A percentile compares a stretch with the other conserved stretches of the same genome.
Conservation (phyloP, 2,888 invertebrate genomes). For the Altica lythri region DNA sequence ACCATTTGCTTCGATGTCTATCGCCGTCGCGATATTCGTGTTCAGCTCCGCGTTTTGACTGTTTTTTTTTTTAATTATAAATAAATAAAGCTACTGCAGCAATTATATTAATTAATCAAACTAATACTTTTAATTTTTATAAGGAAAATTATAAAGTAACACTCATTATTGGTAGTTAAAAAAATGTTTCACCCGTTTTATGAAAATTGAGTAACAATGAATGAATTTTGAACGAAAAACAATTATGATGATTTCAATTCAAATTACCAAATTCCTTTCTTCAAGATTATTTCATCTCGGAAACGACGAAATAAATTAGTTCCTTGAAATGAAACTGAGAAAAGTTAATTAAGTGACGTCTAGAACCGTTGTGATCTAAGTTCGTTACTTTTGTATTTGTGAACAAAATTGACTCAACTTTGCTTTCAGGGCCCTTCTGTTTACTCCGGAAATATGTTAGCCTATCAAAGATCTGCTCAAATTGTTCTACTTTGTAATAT, state of each 20-base stretch:
- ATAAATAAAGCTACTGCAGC: too few species aligned
- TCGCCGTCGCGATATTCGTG: too few species aligned
- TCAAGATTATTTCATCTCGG: slow-evolving; percentile 47
- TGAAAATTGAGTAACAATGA: too few species aligned
- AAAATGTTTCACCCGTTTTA: too few species aligned
- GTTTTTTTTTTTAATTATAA: too few species aligned
- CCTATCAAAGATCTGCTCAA: slow-evolving; percentile 25
- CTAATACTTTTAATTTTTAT: too few species aligned
- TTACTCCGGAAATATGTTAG: slow-evolving; percentile 33
- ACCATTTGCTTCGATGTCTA: too few species aligned
- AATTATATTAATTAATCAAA: too few species aligned
- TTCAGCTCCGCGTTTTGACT: too few species aligned
- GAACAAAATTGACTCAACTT: slow-evolving; percentile 41
- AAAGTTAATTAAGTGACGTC: slow-evolving; percentile 51
- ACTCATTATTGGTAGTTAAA: too few species aligned
- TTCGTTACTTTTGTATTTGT: slow-evolving; percentile 42
- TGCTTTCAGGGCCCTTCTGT: slow-evolving; percentile 33
- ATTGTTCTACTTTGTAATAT: slow-evolving; percentile 23
- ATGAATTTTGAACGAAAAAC: too few species aligned
- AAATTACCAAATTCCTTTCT: not conserved
- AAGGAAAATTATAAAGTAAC: too few species aligned
- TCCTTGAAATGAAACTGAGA: slow-evolving; percentile 48
- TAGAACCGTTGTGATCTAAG: slow-evolving; percentile 42
- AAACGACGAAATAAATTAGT: slow-evolving; percentile 50
- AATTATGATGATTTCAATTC: not conserved